These are phyloP conservation scores for Solea solea DNA, from an alignment of 2,113 vertebrate genomes.

Conservation along the genomic window DNA sequence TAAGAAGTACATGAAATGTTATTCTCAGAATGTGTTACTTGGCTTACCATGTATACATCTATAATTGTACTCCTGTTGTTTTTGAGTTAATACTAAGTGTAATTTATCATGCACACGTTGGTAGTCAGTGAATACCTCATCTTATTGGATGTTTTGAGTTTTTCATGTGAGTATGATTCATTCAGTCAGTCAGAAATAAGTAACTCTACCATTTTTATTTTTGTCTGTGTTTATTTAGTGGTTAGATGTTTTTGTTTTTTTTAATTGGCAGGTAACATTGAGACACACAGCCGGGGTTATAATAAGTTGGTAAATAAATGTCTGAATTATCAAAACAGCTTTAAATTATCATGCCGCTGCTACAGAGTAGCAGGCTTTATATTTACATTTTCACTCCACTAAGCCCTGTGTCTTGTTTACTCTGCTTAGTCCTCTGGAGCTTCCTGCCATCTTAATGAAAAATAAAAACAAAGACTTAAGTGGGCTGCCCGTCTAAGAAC, in stretches of 20 bases:
- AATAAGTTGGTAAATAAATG: slow-evolving; percentile 33
- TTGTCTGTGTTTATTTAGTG: slow-evolving; percentile 6
- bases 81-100: background rate
- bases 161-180: no score
- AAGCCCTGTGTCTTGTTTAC: slow-evolving; percentile 29
- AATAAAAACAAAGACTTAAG: slow-evolving; percentile 13
- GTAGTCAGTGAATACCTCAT: slow-evolving; percentile 2
- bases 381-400: slow-evolving; percentile 29
- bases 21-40: slow-evolving; percentile 30
- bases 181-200: no score
- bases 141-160: background rate
- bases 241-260: slow-evolving; percentile 8
- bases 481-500: background rate
- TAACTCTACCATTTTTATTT: background rate
- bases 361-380: slow-evolving; percentile 9
- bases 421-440: slow-evolving; percentile 7
- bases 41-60: slow-evolving; percentile 37
- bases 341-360: slow-evolving; percentile 34
- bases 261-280: slow-evolving; percentile 10
- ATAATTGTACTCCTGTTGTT: slow-evolving; percentile 10
- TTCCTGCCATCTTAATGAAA: slow-evolving; percentile 30
- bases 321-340: slow-evolving; percentile 34
- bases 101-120: slow-evolving; percentile 2
- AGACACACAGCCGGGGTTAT: slow-evolving; percentile 27
- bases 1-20: slow-evolving; percentile 55